Base-by-base conservation (phyloP, 2,113 vertebrate species). In the Anser brachyrhynchus region DNA sequence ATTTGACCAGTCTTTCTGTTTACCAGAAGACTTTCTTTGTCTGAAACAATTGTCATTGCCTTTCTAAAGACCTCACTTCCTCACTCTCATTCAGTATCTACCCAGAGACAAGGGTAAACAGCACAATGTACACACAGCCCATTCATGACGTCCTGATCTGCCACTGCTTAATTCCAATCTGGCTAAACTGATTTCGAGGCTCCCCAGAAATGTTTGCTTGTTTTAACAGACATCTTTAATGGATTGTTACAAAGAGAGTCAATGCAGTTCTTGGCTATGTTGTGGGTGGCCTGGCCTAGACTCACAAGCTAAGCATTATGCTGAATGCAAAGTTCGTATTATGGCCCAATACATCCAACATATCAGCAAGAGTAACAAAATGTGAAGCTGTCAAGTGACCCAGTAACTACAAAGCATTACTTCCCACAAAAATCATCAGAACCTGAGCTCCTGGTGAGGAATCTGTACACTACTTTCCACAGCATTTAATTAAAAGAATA, bases 1-100 rank as follows among this genome's bases (percentile, higher is more conserved):
- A 97, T 96, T 92, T 95, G 62, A 92, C 89, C 94, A 84, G 91
- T 61, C 90, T 82, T 76, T 94, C 87, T 93, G 92, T 96, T 91
- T 87, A 94, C 86, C 74, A 39, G 83, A 89, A 79, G 88, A 91
- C 61, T 80, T 84, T 67, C 85, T 79, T 85, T 49, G 70, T 62
- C 92, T 91, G 93, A 92, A 95, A 94, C 84, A 73, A 85, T 13
- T 91, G 84, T 76, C 92, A 78, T 6, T 92, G 89, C 87, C 75
- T 88, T 95, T 92, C 77, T 93, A 71, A 94, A 91, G 91, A 4
- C 69, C 87, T 92, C 87, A 61, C 86, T 91, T 90, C 87, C 85
- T 89, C 3, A 17, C 55, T 61, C n/a, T 73, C 59, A 41, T 28
- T 76, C 59, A 78, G 79, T n/a, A 75, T 79, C 46, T 44, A 76